Evolutionary conservation across 2,797 vertebrate species (phyloP).

Genomic region (Ataeniobius toweri): DNA sequence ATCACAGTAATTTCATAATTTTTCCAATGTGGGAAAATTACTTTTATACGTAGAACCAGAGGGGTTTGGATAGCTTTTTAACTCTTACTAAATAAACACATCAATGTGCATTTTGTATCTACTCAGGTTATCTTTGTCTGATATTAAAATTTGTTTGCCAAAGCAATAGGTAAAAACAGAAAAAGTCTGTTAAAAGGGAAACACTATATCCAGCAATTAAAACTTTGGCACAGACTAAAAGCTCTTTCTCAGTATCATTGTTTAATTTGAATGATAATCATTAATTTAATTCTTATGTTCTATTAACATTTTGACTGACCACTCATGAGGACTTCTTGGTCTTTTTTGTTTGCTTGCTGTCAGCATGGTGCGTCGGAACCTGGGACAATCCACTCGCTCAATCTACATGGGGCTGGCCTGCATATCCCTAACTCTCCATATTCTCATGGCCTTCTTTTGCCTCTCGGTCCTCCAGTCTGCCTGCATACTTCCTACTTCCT

Average conservation of each 20-base stretch:
- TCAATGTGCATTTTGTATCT: not conserved
- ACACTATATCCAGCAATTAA: not conserved
- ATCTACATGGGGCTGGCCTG: constrained; percentile 71
- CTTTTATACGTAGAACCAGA: not conserved
- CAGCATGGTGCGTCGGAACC: constrained; percentile 62
- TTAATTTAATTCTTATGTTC: not conserved
- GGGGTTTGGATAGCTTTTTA: not conserved
- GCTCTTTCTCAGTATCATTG: not conserved
- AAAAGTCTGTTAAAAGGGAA: not conserved
- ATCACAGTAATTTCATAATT: too few species aligned
- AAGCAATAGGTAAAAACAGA: not conserved
- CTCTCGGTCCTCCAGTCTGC: constrained; percentile 61
- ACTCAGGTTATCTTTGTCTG: not conserved
- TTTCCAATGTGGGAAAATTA: not conserved
- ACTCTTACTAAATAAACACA: not conserved
- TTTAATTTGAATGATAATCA: not conserved
- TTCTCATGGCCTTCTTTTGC: constrained; percentile 73
- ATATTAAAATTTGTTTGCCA: too few species aligned
- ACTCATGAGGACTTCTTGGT: not conserved
- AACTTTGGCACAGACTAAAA: not conserved
- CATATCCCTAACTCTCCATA: constrained; percentile 73
- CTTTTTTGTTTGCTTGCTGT: constrained; percentile 26
- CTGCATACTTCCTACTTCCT: constrained; percentile 54
- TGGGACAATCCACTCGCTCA: constrained; percentile 60
- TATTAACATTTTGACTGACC: not conserved